These are phyloP conservation scores for Festucalex cinctus DNA, from an alignment of 2,113 vertebrate species.

Conservation along the genomic window DNA sequence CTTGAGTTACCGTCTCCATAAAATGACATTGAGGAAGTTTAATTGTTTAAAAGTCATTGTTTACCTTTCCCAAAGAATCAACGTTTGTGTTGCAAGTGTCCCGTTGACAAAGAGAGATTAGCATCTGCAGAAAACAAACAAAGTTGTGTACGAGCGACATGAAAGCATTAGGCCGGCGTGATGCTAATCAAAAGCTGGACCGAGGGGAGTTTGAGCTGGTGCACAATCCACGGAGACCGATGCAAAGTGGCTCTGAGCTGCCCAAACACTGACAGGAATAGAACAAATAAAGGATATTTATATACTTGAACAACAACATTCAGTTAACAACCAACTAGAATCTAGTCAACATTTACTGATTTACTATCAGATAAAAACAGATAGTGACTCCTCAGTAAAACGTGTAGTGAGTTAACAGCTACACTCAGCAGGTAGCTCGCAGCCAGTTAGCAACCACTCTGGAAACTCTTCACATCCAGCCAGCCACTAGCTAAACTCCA, in stretches of 20 bases:
- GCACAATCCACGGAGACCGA: neutral
- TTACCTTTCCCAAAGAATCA: neutral
- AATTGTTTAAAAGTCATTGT: neutral
- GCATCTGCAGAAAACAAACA: constrained; percentile 3
- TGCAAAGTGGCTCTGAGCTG: constrained; percentile 4
- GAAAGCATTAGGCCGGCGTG: neutral
- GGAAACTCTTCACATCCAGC: too few relatives aligned
- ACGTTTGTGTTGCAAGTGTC: neutral
- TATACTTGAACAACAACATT: neutral
- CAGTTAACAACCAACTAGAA: too few relatives aligned
- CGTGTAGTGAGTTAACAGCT: too few relatives aligned
- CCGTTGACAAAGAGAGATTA: constrained; percentile 1
- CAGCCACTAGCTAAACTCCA: too few relatives aligned
- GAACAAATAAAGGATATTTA: neutral
- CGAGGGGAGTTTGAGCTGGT: neutral
- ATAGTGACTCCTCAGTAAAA: too few relatives aligned
- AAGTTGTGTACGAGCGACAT: neutral
- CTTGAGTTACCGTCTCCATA: too few relatives aligned
- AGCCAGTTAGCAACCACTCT: too few relatives aligned
- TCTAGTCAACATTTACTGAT: too few relatives aligned
- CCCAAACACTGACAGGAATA: neutral
- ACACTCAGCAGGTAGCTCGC: too few relatives aligned
- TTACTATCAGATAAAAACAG: too few relatives aligned
- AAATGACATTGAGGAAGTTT: too few relatives aligned
- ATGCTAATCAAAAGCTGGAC: constrained; percentile 5